Evolutionary conservation across 1,140 invertebrate genomes (phyloP), one percentile per base, ranked within the genome.

Genomic region (Antheraea mylitta): DNA sequence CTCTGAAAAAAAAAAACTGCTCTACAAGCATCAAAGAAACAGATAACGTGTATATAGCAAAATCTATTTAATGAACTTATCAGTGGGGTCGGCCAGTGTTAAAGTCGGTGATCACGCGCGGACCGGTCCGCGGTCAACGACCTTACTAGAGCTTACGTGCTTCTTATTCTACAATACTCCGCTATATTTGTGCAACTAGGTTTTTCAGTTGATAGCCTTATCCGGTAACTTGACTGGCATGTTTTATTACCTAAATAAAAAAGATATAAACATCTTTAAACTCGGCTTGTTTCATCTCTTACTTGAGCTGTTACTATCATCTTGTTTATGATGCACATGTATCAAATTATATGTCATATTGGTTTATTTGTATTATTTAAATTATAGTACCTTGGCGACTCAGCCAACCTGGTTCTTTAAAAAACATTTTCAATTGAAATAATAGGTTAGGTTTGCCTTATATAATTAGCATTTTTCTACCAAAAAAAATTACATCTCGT

Each of bases 121-220:
- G 85, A 90, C 86, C 87, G 87, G 86, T 90, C 80, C 74, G 62
- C 70, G 86, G 86, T 80, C 82, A 79, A n/a, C 76, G 80, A 87
- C 79, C 84, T 70, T 72, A 76, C 75, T 83, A 84, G 80, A 85
- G 76, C 78, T 75, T 80, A 79, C 78, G 75, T 70, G 78, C 76
- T 67, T 66, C 38, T 42, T 30, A 63, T 37, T 63, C 77, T 72
- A 67, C 74, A 71, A 73, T 76, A 79, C 70, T 53, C 71, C 72
- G 70, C 69, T 75, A 71, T 22, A 61, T 61, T 30, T 75, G 67
- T 71, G 67, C 65, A 74, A 74, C 71, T 73, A 78, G 75, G 72
- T 72, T 76, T 74, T 71, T 71, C 73, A 71, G 66, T 70, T 68
- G 67, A 71, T 69, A 70, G 63, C 72, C 73, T 71, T 74, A 71